Base-by-base conservation (phyloP, 2,888 invertebrate genomes). In the Oasisia sp. region DNA sequence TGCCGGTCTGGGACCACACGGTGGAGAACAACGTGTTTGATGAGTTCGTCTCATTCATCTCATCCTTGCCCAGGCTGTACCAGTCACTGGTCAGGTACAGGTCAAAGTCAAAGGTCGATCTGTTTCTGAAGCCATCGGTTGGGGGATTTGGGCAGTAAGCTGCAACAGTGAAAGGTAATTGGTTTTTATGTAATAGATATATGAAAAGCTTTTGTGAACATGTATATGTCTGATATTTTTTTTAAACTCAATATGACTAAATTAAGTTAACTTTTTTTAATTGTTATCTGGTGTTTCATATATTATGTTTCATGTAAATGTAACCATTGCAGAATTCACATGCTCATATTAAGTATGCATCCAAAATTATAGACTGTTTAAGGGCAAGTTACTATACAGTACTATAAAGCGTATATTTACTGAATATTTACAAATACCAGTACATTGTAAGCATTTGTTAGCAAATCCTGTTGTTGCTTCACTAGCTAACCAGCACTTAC, bases 1-100 rank as follows among this genome's bases (percentile, higher is more conserved):
- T 98, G 91, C 97, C 97, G 95, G 98, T 97, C 44, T 98, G 97
- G 93, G 97, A 97, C 98, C 98, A 98, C 94, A 97, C 96, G 27
- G 97, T 96, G 7, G 97, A 96, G 93, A 97, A 97, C n/a, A 93
- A 27, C 27, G 90, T 32, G 32, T 74, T 27, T 27, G 74, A 74
- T 7, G 74, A 74, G 14, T 19, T 19, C 74, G 74, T 74, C 74
- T n/a, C 74, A 74, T 74, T 74, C n/a, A 5, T 27, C 74, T 74
- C 19, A 4, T 27, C 5, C 19, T 74, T 27, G 3, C 27, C 74
- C 14, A 74, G 27, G 27, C 27, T 27, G n/a, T 74, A 19, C 19
- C 19, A 74, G 74, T n/a, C 74, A 74, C 27, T 74, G 74, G 74
- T 74, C 19, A 0, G 19, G n/a, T 74, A 50, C 50, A 89, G 32